These are phyloP conservation scores for Meiosimyza decipiens DNA, from an alignment of 2,888 invertebrate species.

Conservation along the genomic window DNA sequence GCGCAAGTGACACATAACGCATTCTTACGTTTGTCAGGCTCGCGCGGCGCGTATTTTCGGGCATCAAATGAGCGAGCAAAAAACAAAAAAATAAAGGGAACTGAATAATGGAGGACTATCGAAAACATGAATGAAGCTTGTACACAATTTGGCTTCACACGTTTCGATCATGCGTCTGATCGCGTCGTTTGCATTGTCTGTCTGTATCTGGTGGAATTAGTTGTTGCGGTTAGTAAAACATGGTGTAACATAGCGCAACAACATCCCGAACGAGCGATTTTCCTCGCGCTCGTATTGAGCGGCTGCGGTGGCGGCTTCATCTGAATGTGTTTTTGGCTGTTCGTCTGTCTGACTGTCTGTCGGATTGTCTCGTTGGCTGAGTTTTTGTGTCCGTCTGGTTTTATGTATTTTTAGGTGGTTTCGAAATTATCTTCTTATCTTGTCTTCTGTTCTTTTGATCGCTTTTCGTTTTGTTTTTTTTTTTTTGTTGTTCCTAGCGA, in stretches of 20 bases:
- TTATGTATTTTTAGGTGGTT: conserved; percentile 11
- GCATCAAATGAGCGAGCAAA: conserved; percentile 50
- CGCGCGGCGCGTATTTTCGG: not conserved
- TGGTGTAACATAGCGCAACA: conserved; percentile 52
- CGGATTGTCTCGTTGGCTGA: not conserved
- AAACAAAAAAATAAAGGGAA: not conserved
- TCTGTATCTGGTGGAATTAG: conserved; percentile 49
- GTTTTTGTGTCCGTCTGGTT: too few species aligned
- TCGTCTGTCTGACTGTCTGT: conserved; percentile 3
- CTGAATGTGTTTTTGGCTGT: not conserved
- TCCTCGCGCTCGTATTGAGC: too few species aligned
- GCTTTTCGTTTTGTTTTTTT: not conserved
- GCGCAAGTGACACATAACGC: conserved; percentile 14
- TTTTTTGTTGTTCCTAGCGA: not conserved
- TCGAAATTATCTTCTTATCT: conserved; percentile 28
- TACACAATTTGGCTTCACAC: conserved; percentile 54
- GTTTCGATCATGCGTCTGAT: conserved; percentile 40
- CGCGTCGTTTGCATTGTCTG: conserved; percentile 2
- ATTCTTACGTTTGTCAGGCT: not conserved
- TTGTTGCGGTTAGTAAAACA: conserved; percentile 63
- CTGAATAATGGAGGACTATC: conserved; percentile 44
- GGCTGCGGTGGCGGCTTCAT: too few species aligned
- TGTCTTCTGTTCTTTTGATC: conserved; percentile 20
- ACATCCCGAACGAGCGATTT: not conserved
- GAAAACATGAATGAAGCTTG: conserved; percentile 64